Base-by-base conservation (phyloP, 1,140 invertebrate genomes). In the Drosophila parabipectinata region DNA sequence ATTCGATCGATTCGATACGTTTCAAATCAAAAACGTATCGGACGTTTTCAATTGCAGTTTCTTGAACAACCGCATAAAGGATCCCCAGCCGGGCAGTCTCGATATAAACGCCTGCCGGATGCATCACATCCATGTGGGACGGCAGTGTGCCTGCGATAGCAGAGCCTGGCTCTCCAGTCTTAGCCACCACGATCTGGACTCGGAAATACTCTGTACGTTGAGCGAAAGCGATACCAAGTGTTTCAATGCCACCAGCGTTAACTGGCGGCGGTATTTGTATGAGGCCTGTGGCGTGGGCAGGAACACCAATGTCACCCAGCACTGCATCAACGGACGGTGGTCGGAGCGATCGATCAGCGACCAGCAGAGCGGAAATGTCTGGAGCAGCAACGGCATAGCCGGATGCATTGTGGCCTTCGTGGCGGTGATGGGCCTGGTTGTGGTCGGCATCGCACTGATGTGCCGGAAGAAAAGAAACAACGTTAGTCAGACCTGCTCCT, bases 141-240 rank as follows among this genome's bases (percentile, higher is more conserved):
- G 52, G 1, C 5, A 24, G 24, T 92, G 91, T n/a, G 44, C 39
- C 8, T 92, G 91, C 39, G 67, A 71, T 10, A 41, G 21, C 26
- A 24, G 32, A 0, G 4, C 24, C 0, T 89, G 77, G 77, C 24
- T 91, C 10, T 21, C 56, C 5, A 24, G 24, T 0, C 55, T 89
- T 0, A 79, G 77, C 34, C 67, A 77, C 12, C 77, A 78, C 12
- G 90, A 92, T 48, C 37, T 91, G 18, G 68, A 77, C 9, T 76
- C 91, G n/a, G 83, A 91, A 18, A 62, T 78, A 3, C 74, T 91
- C 39, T 92, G 91, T 24, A 48, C 51, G 0, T 34, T 92, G 1
- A 14, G 44, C 5, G 12, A 61, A 2, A 51, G 60, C 0, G 44
- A 90, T 48, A 26, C 5, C 0, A 26, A 10, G 4, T 92, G 91